phyloP scores from a whole-genome alignment of 2,113 vertebrate species.

The Gadus macrocephalus region DNA sequence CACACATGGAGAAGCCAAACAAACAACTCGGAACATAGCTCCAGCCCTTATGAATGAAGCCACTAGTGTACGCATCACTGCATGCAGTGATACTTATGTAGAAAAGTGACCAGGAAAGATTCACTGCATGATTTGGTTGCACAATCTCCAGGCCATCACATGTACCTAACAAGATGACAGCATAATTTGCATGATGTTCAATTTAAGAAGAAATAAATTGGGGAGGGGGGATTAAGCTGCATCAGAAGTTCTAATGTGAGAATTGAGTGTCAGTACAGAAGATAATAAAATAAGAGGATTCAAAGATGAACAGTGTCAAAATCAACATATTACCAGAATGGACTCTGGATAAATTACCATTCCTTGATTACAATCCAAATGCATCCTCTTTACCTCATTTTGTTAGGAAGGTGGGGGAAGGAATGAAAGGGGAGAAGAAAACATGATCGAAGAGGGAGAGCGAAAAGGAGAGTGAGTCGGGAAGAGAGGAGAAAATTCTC shows the following conservation, averaged over 20 bases:
- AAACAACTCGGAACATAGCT: background rate
- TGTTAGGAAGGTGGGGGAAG: constrained; percentile 24
- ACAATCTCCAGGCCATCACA: background rate
- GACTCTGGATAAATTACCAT: constrained; percentile 33
- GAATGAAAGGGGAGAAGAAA: constrained; percentile 18
- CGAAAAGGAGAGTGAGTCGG: constrained; percentile 52
- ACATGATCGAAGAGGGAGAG: constrained; percentile 39
- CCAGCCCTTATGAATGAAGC: background rate
- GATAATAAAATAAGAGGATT: background rate
- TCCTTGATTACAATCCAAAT: constrained; percentile 60
- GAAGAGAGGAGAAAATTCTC: constrained; percentile 76
- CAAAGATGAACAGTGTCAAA: too few species aligned
- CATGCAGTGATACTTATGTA: background rate
- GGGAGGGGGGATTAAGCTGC: background rate
- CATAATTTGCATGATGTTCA: background rate
- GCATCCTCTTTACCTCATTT: constrained; percentile 55
- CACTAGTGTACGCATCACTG: background rate
- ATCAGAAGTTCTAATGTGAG: constrained; percentile 2
- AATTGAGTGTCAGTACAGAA: background rate
- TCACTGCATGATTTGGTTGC: background rate
- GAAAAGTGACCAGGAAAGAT: background rate
- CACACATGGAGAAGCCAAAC: background rate
- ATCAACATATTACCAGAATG: too few species aligned
- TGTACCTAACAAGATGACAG: background rate
- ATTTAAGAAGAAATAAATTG: background rate